Base-by-base conservation (phyloP, 2,888 invertebrate species). In the Asteroscopus sphinx region DNA sequence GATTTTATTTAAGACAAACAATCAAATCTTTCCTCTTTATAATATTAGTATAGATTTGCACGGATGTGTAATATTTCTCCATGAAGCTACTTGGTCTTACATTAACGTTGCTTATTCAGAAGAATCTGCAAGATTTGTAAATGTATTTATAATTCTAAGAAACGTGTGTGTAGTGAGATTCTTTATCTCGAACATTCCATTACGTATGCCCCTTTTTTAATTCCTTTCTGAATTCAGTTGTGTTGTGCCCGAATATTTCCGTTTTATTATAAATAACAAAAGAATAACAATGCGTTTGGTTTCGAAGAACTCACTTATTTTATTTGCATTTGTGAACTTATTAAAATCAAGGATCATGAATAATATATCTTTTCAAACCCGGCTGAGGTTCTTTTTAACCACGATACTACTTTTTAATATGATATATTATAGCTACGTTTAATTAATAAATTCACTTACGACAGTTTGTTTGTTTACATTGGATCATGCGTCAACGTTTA, bases 121-220 rank as follows among this genome's bases (percentile, higher is more conserved):
- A 61, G 68, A 61, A 62, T 64, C 47, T 30, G 58, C 58, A 70
- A 48, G 36, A 33, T 51, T 48, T 51, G 42, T 32, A 13, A 41
- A 44, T 42, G 32, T 25, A 41, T 49, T 74, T 55, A 51, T 30
- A 46, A 26, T 62, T 48, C 54, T 41, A 52, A 68, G 72, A 63
- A 62, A 44, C 47, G 47, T 41, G 36, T 33, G 42, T 36, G 33
- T 8, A 26, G 33, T 26, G 6, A 36, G 49, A 33, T 52, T 37
- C 30, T 63, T 57, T 52, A 68, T 64, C 66, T 70, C 40, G 15
- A 48, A 70, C 67, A 58, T 67, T 70, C 66, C 66, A 52, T 41
- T 16, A 12, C 42, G 49, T 36, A 15, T 26, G 37, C 3, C 17
- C 5, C 11, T 36, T 25, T 44, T 58, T 42, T 36, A 26, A 15